These are phyloP conservation scores for Microctenopoma steveboyesi DNA, from an alignment of 2,797 vertebrate genomes.

Conservation along the genomic window DNA sequence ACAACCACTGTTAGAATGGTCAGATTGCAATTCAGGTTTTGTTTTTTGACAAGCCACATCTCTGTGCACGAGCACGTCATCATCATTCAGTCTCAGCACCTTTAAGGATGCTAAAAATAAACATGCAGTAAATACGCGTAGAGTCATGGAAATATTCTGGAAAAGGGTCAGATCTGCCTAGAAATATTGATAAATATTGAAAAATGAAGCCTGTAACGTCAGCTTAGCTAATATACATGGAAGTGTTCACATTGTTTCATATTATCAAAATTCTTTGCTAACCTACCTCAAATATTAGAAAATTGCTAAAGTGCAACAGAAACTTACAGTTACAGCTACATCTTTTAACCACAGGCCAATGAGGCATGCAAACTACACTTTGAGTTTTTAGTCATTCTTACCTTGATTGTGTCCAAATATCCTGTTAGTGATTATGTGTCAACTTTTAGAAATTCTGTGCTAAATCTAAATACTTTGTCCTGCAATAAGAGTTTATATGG, in stretches of 20 bases:
- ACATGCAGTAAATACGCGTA: too few species aligned
- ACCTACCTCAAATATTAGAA: too few species aligned
- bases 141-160: too few species aligned
- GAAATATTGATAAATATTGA: too few species aligned
- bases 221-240: neutral
- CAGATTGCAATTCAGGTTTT: too few species aligned
- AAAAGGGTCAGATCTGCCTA: too few species aligned
- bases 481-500: conserved; percentile 4
- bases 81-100: too few species aligned
- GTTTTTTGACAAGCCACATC: too few species aligned
- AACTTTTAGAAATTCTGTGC: neutral
- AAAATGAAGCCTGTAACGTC: too few species aligned
- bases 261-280: neutral
- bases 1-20: too few species aligned
- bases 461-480: neutral
- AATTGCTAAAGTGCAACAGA: neutral
- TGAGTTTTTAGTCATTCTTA: conserved; percentile 20
- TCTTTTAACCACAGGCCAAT: conserved; percentile 1
- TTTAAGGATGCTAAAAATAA: too few species aligned
- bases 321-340: neutral
- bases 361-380: conserved; percentile 14
- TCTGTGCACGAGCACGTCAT: too few species aligned
- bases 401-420: conserved; percentile 33
- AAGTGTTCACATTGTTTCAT: neutral
- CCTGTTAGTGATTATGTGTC: conserved; percentile 7